A percentile compares a stretch with the other conserved stretches of the same genome.
Conservation (phyloP, 2,888 invertebrate species). For the Thyatira batis region DNA sequence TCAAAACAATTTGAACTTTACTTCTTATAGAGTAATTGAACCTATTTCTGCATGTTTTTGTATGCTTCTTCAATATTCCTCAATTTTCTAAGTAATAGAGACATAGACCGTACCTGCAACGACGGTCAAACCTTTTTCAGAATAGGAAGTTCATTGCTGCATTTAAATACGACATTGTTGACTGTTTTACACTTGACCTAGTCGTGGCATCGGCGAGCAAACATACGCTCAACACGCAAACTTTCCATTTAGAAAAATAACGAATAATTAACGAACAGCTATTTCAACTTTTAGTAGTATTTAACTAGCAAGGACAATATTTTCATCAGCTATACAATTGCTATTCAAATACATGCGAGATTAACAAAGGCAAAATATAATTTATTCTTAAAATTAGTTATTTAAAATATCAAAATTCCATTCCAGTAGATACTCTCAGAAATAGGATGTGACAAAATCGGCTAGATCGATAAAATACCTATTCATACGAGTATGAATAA, state of each 20-base stretch:
- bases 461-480: neutral
- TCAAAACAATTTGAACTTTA: no score
- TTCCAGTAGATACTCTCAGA: neutral
- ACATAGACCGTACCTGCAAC: no score
- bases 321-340: no score
- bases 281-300: neutral
- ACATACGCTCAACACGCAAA: neutral
- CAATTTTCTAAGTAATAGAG: no score
- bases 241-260: neutral
- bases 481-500: no score
- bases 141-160: neutral
- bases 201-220: neutral
- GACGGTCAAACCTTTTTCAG: neutral
- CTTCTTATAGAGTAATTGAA: no score
- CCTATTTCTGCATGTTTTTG: no score
- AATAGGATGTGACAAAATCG: neutral
- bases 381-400: no score
- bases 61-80: no score
- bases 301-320: neutral
- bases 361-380: neutral
- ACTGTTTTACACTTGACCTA: neutral
- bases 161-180: neutral
- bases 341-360: no score
- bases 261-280: neutral
- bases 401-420: neutral